Base-by-base conservation (phyloP, 2,888 invertebrate species). In the Cheilosia urbana region DNA sequence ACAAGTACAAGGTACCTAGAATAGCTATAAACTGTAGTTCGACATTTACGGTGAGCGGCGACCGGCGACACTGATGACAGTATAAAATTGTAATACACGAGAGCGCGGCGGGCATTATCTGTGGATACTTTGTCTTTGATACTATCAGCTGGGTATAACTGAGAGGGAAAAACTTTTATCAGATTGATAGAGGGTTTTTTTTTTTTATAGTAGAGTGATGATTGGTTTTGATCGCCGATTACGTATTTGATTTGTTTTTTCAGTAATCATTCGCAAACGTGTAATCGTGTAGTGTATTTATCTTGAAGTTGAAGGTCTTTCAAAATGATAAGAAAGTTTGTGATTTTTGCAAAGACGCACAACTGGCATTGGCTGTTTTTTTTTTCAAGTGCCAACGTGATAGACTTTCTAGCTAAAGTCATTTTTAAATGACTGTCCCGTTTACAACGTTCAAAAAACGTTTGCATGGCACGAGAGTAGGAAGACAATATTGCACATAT, bases 91-190 rank as follows among this genome's bases (percentile, higher is more conserved):
- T 11, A 49, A 19, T 62, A n/a, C 57, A 27, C 27, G 27, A 68
- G 40, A 73, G 55, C 47, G 24, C 24, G 40, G 30, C 51, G 17
- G 30, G 49, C 60, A 75, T 63, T 80, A 73, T 79, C 72, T 72
- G 27, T 72, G 72, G 65, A 79, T 72, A 30, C 27, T 47, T 49
- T 73, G 45, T 21, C 55, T 62, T 66, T 78, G 69, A 81, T 65
- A 49, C 53, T 69, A 47, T 55, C 60, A 65, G 4, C 17, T 17
- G 27, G 19, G 27, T 60, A 45, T 49, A 40, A 40, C 51, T 58
- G 66, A 62, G 34, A 62, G 62, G 62, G 58, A 62, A 53, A 55
- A 27, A 27, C 21, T 62, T 24, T 55, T 55, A 51, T 51, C 24
- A 21, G 24, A 51, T 51, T 47, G 47, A 47, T 19, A 9, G 47